Percentiles rank a stretch among this genome's conserved stretches.
Evolutionary conservation across 1,140 invertebrate species (phyloP).

Genomic region (Drosophila leontia): DNA sequence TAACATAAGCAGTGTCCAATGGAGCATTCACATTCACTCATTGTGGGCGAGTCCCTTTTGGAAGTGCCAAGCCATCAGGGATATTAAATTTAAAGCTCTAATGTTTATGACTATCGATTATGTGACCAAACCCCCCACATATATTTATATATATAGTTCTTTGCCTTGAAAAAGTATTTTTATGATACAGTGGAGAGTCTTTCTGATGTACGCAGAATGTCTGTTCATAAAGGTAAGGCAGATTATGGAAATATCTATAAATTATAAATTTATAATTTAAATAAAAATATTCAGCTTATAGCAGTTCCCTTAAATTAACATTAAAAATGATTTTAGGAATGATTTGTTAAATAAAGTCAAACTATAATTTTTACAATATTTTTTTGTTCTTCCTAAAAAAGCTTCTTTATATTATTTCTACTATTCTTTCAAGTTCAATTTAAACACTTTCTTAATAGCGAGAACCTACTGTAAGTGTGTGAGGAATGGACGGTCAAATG

Average conservation of each 20-base stretch:
- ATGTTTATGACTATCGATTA: slow-evolving; percentile 62
- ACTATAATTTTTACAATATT: too few species aligned
- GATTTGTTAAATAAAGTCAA: too few species aligned
- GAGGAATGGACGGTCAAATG: slow-evolving; percentile 21
- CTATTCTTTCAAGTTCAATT: not conserved
- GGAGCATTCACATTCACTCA: slow-evolving; percentile 19
- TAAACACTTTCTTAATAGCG: not conserved
- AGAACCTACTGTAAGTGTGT: slow-evolving; percentile 20
- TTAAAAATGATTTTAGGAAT: too few species aligned
- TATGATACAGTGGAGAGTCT: slow-evolving; percentile 9
- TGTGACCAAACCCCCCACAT: slow-evolving; percentile 2
- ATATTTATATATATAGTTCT: slow-evolving; percentile 20
- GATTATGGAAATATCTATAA: too few species aligned
- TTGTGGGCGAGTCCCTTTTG: slow-evolving; percentile 2
- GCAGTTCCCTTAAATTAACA: too few species aligned
- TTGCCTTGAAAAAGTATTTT: slow-evolving; percentile 34
- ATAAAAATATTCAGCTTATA: too few species aligned
- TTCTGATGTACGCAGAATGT: not conserved
- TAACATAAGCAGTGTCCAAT: slow-evolving; percentile 1
- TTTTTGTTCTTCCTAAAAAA: too few species aligned
- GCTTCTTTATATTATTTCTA: not conserved
- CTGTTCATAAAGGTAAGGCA: too few species aligned
- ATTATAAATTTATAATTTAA: too few species aligned
- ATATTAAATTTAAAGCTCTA: slow-evolving; percentile 57
- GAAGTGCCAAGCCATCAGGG: slow-evolving; percentile 36